phyloP scores from a whole-genome alignment of 1,140 invertebrate genomes.

The Nylanderia fulva region DNA sequence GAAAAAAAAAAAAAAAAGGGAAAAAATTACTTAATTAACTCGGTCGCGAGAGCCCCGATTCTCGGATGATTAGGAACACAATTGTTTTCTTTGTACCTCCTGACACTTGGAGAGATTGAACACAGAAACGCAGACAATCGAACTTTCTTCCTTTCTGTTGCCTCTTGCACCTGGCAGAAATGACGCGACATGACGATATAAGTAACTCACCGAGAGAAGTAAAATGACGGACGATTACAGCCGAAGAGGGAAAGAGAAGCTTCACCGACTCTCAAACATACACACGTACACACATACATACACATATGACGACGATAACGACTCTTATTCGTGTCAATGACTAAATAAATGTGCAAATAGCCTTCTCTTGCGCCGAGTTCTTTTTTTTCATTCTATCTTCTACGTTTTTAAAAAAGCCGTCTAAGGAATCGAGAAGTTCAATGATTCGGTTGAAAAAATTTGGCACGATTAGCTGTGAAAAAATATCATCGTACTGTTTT shows the following conservation, averaged over 20 bases:
- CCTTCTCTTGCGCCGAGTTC: slow-evolving; percentile 8
- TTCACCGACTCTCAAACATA: slow-evolving; percentile 35
- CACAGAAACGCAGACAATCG: slow-evolving; percentile 65
- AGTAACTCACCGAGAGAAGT: slow-evolving; percentile 20
- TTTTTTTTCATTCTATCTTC: background rate
- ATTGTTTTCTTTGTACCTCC: slow-evolving; percentile 65
- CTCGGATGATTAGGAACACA: slow-evolving; percentile 68
- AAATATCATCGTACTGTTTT: slow-evolving; percentile 74
- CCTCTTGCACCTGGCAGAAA: background rate
- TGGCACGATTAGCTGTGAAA: slow-evolving; percentile 79
- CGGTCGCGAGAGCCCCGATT: slow-evolving; percentile 26
- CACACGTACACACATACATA: background rate
- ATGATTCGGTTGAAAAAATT: slow-evolving; percentile 77
- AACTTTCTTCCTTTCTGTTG: slow-evolving; percentile 52
- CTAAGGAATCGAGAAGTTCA: slow-evolving; percentile 58
- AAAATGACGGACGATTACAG: slow-evolving; percentile 62
- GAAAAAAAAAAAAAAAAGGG: too few relatives aligned
- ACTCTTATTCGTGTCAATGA: slow-evolving; percentile 27
- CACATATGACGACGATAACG: background rate
- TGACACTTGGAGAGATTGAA: slow-evolving; percentile 50
- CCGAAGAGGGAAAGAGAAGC: slow-evolving; percentile 60
- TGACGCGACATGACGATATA: slow-evolving; percentile 10
- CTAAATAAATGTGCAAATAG: slow-evolving; percentile 32
- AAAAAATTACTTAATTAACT: slow-evolving; percentile 11
- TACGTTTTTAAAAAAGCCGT: background rate